Evolutionary conservation across 2,797 vertebrate species (phyloP).

Genomic region (Chrosomus eos): DNA sequence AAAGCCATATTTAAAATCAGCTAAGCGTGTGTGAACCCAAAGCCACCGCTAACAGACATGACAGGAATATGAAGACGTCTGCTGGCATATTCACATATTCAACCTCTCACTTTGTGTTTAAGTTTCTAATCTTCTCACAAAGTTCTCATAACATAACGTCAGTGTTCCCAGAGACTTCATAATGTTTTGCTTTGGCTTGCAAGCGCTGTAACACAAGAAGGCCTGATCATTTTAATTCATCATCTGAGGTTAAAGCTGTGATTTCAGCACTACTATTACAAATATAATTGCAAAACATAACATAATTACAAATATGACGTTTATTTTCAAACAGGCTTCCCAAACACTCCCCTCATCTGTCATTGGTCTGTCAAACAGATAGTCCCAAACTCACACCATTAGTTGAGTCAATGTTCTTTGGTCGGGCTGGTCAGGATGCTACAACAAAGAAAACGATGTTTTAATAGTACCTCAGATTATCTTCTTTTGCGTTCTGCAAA

Average conservation of each 20-base stretch:
- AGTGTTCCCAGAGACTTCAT: conserved; percentile 19
- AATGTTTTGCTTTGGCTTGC: conserved; percentile 31
- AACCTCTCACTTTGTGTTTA: not conserved
- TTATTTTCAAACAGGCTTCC: not conserved
- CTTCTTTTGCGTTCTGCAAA: not conserved
- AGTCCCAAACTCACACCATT: not conserved
- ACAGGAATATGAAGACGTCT: conserved; percentile 47
- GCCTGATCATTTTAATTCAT: conserved; percentile 14
- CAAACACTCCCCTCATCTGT: not conserved
- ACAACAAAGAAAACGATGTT: not conserved
- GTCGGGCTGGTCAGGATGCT: not conserved
- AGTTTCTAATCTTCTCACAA: conserved; percentile 21
- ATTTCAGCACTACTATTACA: not conserved
- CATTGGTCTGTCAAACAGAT: not conserved
- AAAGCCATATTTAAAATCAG: conserved; percentile 44
- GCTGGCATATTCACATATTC: conserved; percentile 30
- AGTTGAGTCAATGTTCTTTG: not conserved
- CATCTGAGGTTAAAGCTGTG: not conserved
- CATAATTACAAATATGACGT: not conserved
- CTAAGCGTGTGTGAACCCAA: conserved; percentile 43
- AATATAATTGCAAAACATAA: not conserved
- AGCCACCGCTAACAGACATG: conserved; percentile 35
- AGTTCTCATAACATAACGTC: conserved; percentile 24
- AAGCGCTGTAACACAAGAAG: conserved; percentile 1
- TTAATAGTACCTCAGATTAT: not conserved